Percentiles rank a stretch among this genome's conserved stretches.
phyloP scores from a whole-genome alignment of 2,888 invertebrate genomes.

The Pilophorus perplexus region DNA sequence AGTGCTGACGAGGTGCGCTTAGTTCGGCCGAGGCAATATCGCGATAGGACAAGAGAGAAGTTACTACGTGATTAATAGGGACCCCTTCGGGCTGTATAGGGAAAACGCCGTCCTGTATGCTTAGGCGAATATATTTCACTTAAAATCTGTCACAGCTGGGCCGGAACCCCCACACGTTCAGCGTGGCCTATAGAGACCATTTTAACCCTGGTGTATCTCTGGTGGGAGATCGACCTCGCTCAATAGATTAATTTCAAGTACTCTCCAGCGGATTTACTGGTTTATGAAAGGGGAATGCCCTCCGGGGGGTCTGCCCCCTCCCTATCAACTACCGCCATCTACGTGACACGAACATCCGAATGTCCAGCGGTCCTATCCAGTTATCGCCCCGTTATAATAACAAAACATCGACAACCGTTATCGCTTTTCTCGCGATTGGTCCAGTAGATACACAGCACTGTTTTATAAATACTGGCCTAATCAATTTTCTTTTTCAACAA shows the following conservation, averaged over 20 bases:
- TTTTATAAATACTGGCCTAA: too few relatives aligned
- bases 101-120: constrained; percentile 12
- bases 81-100: neutral
- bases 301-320: too few relatives aligned
- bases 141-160: constrained; percentile 29
- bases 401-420: constrained; percentile 22
- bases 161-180: neutral
- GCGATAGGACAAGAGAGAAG: neutral
- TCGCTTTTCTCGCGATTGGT: too few relatives aligned
- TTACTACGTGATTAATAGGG: constrained; percentile 12
- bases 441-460: too few relatives aligned
- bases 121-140: constrained; percentile 31
- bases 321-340: too few relatives aligned
- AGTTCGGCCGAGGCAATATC: neutral
- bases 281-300: constrained; percentile 24
- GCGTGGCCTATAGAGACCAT: too few relatives aligned
- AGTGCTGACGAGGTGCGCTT: neutral
- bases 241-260: constrained; percentile 29
- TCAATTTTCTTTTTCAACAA: too few relatives aligned
- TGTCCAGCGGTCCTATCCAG: neutral
- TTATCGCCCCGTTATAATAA: constrained; percentile 15
- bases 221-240: neutral
- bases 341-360: too few relatives aligned
- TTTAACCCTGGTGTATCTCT: too few relatives aligned
- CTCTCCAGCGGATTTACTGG: constrained; percentile 31